Evolutionary conservation across 2,797 vertebrate genomes (phyloP), one percentile per base, ranked within the genome.

Genomic region (Xenops minutus): DNA sequence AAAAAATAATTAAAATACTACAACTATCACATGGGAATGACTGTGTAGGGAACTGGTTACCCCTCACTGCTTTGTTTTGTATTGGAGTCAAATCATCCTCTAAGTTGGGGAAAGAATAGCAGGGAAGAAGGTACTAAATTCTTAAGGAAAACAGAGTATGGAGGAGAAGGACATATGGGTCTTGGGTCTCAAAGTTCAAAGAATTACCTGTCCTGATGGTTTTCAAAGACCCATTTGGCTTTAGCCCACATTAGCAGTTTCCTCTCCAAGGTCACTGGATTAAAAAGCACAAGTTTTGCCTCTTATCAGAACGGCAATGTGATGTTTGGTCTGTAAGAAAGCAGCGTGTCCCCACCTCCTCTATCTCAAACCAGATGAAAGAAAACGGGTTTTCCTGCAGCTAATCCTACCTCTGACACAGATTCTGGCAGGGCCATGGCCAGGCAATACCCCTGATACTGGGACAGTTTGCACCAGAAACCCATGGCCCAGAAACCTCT

Each of bases 241-340:
- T 37, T 68, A 74, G 61, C 34, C 21, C 73, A 51, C 69, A 59
- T 43, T 7, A 37, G 69, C 24, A 41, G 56, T 17, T 82, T 95
- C 27, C 41, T 58, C 71, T 54, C 24, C 44, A 81, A 81, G 80
- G 66, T 48, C 55, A 93, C n/a, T 15, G 44, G 67, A 73, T n/a
- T 59, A 82, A 92, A 92, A 61, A 13, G 14, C 73, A 52, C 39
- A 89, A 48, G 43, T 14, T 94, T 56, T 89, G 68, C 49, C 56
- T 21, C 9, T 62, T 54, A 63, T 22, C 75, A 55, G 54, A 79
- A 80, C 1, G 9, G 59, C 64, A 82, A 87, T 0, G 0, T 21
- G 49, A 84, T 37, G 76, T 55, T 90, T 85, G 76, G 85, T 88
- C 82, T 67, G 73, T 27, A 86, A 66, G 64, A 78, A 83, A 87